These are phyloP conservation scores for Drosophila diplacantha DNA, from an alignment of 2,888 invertebrate genomes.

Conservation along the genomic window DNA sequence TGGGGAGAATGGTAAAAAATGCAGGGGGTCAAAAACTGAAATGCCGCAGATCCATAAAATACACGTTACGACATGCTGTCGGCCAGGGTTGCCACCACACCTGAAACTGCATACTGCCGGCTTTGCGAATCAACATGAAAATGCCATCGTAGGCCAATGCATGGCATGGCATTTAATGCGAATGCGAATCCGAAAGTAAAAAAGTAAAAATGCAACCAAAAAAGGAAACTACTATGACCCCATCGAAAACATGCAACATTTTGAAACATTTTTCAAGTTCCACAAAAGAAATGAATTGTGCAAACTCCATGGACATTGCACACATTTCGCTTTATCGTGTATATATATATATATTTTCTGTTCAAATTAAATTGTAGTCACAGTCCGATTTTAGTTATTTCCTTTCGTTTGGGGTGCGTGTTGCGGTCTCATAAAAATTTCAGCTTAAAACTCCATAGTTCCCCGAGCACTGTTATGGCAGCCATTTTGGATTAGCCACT, in stretches of 20 bases:
- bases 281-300: constrained; percentile 33
- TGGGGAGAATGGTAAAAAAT: constrained; percentile 3
- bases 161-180: constrained; percentile 53
- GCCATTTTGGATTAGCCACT: constrained; percentile 57
- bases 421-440: constrained; percentile 63
- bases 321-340: constrained; percentile 5
- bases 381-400: constrained; percentile 49
- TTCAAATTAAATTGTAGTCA: constrained; percentile 67
- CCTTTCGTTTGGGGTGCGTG: constrained; percentile 48
- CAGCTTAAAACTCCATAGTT: constrained; percentile 46
- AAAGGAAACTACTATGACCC: constrained; percentile 18
- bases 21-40: background rate
- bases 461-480: constrained; percentile 43
- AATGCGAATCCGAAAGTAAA: constrained; percentile 31
- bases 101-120: background rate
- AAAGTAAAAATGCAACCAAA: constrained; percentile 20
- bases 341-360: constrained; percentile 24
- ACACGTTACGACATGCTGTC: constrained; percentile 23
- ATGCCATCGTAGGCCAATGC: constrained; percentile 57
- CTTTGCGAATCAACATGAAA: constrained; percentile 55
- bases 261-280: constrained; percentile 51
- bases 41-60: constrained; percentile 28
- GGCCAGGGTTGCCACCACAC: constrained; percentile 18
- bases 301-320: constrained; percentile 12
- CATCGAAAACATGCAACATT: constrained; percentile 39